Base-by-base conservation (phyloP, 2,113 vertebrate genomes). In the Myiozetetes cayanensis region DNA sequence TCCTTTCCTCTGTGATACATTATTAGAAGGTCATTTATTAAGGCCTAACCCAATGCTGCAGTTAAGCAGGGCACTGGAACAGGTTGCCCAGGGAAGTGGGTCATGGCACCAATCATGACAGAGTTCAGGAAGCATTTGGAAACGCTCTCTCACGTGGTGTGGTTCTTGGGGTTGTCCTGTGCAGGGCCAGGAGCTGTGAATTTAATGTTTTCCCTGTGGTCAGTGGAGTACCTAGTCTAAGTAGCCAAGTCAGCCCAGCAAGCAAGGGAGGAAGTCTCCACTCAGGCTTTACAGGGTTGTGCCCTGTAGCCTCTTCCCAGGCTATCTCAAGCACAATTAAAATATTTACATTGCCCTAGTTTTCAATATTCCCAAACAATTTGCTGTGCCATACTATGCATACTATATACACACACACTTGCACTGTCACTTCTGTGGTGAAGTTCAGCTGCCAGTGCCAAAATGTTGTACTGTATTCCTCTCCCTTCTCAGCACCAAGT, bases 301-400 rank as follows among this genome's bases (percentile, higher is more conserved):
- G 47, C n/a, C 58, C 31, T 3, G 0, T 39, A 19, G 39, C n/a
- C 20, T 58, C 25, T 65, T 84, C 50, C 62, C 3, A 1, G 43
- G 9, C 49, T 66, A 4, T 66, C 59, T 52, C 46, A 77, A 47
- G 35, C 65, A n/a, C 73, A 61, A 5, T 20, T 33, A n/a, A 47
- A 63, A 72, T 33, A 52, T 71, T 87, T 43, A 33, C 8, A 4
- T 30, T 61, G n/a, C 37, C 33, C 21, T 87, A 0, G 28, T 41
- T 94, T 56, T 78, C 78, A 59, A 9, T 78, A 19, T 67, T 66
- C 14, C 37, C 25, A 35, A 43, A 59, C 25, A 77, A 15, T 58
- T 41, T 22, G 6, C 14, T n/a, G 14, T 55, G 67, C 39, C 2
- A 1, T 68, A 15, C 27, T 56, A 0, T 41, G 19, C 6, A n/a